Percentiles rank a stretch among this genome's conserved stretches.
Evolutionary conservation across 2,888 invertebrate genomes (phyloP).

Genomic region (Pseudococcus longispinus): DNA sequence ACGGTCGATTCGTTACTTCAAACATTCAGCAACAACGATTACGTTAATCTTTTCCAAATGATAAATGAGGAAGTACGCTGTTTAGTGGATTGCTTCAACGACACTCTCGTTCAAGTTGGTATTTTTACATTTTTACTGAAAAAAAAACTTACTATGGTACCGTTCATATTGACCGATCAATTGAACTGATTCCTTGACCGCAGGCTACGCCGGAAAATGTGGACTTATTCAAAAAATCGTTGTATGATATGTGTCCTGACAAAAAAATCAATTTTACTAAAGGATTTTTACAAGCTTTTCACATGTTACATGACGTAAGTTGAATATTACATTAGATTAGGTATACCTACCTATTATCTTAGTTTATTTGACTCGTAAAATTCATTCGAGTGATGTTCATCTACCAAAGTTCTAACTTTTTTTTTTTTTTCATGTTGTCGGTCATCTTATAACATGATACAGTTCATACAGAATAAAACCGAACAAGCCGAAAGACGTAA

Average conservation of each 20-base stretch:
- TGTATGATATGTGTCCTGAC: constrained; percentile 73
- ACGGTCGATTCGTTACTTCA: constrained; percentile 89
- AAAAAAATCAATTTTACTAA: constrained; percentile 84
- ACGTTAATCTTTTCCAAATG: constrained; percentile 89
- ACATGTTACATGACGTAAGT: constrained; percentile 75
- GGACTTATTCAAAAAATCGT: constrained; percentile 73
- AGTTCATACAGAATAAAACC: constrained; percentile 34
- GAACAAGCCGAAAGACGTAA: constrained; percentile 70
- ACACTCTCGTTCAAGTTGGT: constrained; percentile 75
- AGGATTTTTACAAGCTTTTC: constrained; percentile 85
- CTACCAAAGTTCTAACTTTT: not conserved
- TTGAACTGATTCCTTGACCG: not conserved
- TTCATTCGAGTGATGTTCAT: not conserved
- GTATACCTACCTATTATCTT: not conserved
- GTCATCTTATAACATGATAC: not conserved
- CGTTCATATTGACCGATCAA: no score
- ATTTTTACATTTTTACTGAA: not conserved
- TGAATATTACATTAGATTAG: not conserved
- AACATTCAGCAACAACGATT: constrained; percentile 97
- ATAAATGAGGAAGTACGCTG: constrained; percentile 67
- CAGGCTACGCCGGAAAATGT: constrained; percentile 89
- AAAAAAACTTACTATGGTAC: no score
- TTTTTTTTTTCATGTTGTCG: not conserved
- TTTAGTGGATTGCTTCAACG: constrained; percentile 85
- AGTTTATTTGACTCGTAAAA: no score